Evolutionary conservation across 2,888 invertebrate genomes (phyloP).

Genomic region (Acanthosepion lycidas): DNA sequence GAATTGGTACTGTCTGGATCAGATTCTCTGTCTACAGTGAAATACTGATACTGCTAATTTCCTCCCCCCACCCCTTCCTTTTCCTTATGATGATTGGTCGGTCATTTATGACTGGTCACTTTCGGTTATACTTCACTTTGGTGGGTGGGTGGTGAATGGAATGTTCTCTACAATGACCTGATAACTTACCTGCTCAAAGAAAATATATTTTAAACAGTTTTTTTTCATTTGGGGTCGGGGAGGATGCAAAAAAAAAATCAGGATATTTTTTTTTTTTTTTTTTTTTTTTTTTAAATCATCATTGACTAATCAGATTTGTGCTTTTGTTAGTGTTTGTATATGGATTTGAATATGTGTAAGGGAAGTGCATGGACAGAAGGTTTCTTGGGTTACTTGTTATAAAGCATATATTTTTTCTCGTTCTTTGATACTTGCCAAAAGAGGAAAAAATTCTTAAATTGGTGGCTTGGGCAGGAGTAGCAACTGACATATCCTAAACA

Average conservation of each 20-base stretch:
- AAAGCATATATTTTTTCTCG: neutral
- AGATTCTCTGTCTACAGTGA: neutral
- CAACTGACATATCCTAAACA: no score
- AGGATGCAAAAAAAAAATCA: neutral
- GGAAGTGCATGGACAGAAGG: neutral
- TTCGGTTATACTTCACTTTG: neutral
- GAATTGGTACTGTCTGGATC: neutral
- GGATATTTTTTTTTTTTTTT: neutral
- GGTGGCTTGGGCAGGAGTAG: no score
- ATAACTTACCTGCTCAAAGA: neutral
- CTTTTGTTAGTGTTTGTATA: neutral
- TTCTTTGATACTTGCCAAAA: neutral
- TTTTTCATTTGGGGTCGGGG: neutral
- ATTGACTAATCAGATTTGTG: constrained; percentile 2
- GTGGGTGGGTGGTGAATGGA: neutral
- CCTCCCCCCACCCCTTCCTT: neutral
- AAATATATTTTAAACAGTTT: neutral
- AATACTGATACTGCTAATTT: neutral
- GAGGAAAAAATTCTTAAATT: no score
- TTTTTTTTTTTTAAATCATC: neutral
- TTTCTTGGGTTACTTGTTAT: neutral
- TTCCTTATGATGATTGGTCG: neutral
- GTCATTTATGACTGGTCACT: neutral
- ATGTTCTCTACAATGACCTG: neutral
- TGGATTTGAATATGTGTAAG: neutral